Base-by-base conservation (phyloP, 2,113 vertebrate genomes). In the Gobius niger region DNA sequence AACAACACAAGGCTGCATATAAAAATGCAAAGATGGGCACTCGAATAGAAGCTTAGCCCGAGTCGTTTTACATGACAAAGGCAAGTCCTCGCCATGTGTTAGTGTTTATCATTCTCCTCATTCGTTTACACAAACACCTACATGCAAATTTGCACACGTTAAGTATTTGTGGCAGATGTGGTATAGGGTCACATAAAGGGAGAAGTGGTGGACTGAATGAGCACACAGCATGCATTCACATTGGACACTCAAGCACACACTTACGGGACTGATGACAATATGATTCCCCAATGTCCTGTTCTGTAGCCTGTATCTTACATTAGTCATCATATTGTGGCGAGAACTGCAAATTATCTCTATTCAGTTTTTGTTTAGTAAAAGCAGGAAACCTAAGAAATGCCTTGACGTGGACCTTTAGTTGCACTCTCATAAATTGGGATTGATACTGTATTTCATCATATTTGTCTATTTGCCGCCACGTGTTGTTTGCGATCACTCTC, bases 171-270 rank as follows among this genome's bases (percentile, higher is more conserved):
- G 14, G 51, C n/a, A 11, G 7, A 11, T 11, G 24, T 40, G 54
- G 34, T 15, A 7, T 34, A 72, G 16, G 66, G 41, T 2, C 1
- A 34, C 24, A 34, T 34, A 68, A 42, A 69, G 77, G 65, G 76
- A 77, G 57, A 74, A 62, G 76, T 74, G 62, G 79, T 75, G 75
- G 53, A 67, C 71, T 80, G 67, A 64, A 34, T 56, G 60, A 70
- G 42, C 52, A 34, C 16, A 70, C 19, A 72, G 44, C 67, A 10
- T 18, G 67, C 77, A 4, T 18, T 47, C 54, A 60, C 60, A 63
- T 62, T 40, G 9, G 7, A 62, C 69, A 82, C 56, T 65, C 70
- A 80, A 65, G 72, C 74, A 63, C 41, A 82, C 75, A 76, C 80
- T 47, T 56, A 78, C 44, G 65, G 53, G 9, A 7, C 70, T 62